phyloP scores from a whole-genome alignment of 2,797 vertebrate genomes.

The Podarcis siculus region DNA sequence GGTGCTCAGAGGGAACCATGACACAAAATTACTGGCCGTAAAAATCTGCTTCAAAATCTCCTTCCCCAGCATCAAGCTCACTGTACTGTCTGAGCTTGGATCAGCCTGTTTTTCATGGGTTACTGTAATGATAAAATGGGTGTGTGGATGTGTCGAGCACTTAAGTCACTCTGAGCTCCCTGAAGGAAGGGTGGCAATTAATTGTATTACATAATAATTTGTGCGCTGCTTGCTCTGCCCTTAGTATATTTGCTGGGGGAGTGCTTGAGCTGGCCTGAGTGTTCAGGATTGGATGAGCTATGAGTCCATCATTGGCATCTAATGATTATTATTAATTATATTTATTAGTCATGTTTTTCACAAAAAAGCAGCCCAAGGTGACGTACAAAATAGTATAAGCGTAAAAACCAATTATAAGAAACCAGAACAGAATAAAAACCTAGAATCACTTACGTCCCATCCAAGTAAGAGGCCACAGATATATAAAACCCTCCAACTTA shows the following conservation, averaged over 20 bases:
- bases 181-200: neutral
- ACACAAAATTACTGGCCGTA: neutral
- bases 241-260: neutral
- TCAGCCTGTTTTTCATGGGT: neutral
- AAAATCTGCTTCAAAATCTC: neutral
- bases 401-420: too few species aligned
- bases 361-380: too few species aligned
- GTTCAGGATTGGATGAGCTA: neutral
- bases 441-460: too few species aligned
- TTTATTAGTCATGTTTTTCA: too few species aligned
- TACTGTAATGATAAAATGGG: neutral
- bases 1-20: too few species aligned
- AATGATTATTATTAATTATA: too few species aligned
- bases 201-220: neutral
- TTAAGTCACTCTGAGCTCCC: neutral
- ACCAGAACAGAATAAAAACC: too few species aligned
- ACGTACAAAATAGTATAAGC: too few species aligned
- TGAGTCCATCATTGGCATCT: neutral
- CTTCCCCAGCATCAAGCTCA: neutral
- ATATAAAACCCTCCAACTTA: too few species aligned
- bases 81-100: neutral
- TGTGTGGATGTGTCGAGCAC: too few species aligned
- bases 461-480: too few species aligned
- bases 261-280: neutral
- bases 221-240: neutral